phyloP scores from a whole-genome alignment of 2,888 invertebrate genomes.

The Maniola hyperantus region DNA sequence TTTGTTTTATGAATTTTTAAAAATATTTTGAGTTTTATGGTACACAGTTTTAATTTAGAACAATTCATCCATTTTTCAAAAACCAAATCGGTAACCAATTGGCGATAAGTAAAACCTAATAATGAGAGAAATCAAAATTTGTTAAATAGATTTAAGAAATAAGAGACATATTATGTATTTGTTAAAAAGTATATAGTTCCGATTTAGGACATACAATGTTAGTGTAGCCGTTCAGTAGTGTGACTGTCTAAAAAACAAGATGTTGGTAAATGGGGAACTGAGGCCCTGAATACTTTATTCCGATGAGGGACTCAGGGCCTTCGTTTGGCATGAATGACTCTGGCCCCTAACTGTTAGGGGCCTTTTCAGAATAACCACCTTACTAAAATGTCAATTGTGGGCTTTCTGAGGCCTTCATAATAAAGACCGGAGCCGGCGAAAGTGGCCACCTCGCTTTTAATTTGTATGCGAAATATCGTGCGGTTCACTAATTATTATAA shows the following conservation, averaged over 20 bases:
- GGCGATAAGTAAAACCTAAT: conserved; percentile 29
- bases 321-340: neutral
- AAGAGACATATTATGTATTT: conserved; percentile 1
- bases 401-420: no score
- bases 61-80: conserved; percentile 5
- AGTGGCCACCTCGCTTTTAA: no score
- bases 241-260: conserved; percentile 11
- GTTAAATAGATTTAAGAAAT: conserved; percentile 16
- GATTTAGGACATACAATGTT: conserved; percentile 23
- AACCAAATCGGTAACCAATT: conserved; percentile 19
- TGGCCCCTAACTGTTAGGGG: neutral
- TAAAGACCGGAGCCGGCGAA: no score
- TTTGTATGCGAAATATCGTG: no score
- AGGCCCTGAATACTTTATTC: no score
- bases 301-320: no score
- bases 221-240: conserved; percentile 5
- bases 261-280: neutral
- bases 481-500: no score
- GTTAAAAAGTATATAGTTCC: conserved; percentile 12
- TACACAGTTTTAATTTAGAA: neutral
- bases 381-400: no score
- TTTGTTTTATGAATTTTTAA: neutral
- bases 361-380: neutral
- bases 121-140: conserved; percentile 25
- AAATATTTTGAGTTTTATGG: neutral